Evolutionary conservation across 2,888 invertebrate genomes (phyloP), one percentile per base, ranked within the genome.

Genomic region (Drosophila siamana): DNA sequence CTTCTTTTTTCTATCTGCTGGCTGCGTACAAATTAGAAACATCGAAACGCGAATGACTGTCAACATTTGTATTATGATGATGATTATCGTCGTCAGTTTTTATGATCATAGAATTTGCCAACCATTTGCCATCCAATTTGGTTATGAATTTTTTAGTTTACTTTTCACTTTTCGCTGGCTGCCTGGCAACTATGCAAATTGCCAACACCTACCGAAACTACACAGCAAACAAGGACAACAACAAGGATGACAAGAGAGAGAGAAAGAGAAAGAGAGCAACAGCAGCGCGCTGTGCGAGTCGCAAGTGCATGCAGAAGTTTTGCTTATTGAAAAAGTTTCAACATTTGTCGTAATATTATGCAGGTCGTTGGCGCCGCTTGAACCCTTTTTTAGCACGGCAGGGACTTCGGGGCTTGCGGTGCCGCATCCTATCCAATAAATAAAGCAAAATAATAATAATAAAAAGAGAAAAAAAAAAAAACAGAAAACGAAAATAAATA

Each of bases 311-410:
- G 74, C 61, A 67, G 82, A 81, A 87, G 59, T 87, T 88, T 81
- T 76, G 73, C 73, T 85, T 89, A 85, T 85, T 85, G 85, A 89
- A 85, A 85, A 85, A 85, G 89, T 85, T 85, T 52, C 52, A 83
- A 61, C 87, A 88, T 83, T 88, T 88, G 89, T 71, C 80, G 70
- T 84, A 88, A 88, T 88, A 83, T 83, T 83, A 83, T 83, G 86
- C 88, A 83, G 83, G 83, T 86, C 80, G 69, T 51, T 59, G 66
- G 61, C 47, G 57, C n/a, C 41, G 60, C 62, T 66, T 63, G 74
- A 88, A 86, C 88, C 84, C 84, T 86, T 83, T 78, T 78, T 33
- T 33, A 41, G 1, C 41, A n/a, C 19, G 48, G 15, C 6, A 19
- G 26, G 26, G 13, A 13, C 7, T 26, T 1, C 4, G 4, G 41